Conservation (phyloP, 2,113 vertebrate genomes). For the Cheilinus undulatus region DNA sequence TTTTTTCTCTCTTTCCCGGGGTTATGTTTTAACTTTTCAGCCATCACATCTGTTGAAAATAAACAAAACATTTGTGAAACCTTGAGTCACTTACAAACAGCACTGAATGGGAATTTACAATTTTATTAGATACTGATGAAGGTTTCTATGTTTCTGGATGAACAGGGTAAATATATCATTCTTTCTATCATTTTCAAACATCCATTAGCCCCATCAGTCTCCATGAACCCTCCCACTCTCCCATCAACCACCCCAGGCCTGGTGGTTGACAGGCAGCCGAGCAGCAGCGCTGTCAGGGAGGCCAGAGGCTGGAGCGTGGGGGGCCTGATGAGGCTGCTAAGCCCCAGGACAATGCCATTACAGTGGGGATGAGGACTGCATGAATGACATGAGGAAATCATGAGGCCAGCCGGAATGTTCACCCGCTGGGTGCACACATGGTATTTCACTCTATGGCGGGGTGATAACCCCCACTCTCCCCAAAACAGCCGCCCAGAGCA, state of each 20-base stretch:
- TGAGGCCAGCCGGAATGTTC: slow-evolving; percentile 89
- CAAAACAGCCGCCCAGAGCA: slow-evolving; percentile 58
- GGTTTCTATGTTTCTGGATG: no score
- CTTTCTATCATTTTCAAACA: no score
- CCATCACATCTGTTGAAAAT: not conserved
- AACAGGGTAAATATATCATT: no score
- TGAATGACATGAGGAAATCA: slow-evolving; percentile 86
- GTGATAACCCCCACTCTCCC: slow-evolving; percentile 71
- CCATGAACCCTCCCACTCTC: slow-evolving; percentile 17
- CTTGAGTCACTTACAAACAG: not conserved
- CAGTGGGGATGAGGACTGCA: slow-evolving; percentile 79
- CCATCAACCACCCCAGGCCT: slow-evolving; percentile 22
- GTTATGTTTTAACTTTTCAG: not conserved
- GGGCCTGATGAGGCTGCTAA: slow-evolving; percentile 67
- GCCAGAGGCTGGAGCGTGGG: slow-evolving; percentile 71
- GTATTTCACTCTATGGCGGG: slow-evolving; percentile 83
- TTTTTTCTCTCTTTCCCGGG: not conserved
- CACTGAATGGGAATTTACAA: not conserved
- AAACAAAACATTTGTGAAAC: no score
- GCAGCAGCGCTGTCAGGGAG: slow-evolving; percentile 72
- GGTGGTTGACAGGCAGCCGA: slow-evolving; percentile 73
- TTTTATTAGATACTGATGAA: not conserved
- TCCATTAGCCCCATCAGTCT: slow-evolving; percentile 18
- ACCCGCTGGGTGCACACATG: slow-evolving; percentile 91
- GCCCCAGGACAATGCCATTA: slow-evolving; percentile 81